phyloP scores from a whole-genome alignment of 2,888 invertebrate species.

The Dryocosmus kuriphilus region DNA sequence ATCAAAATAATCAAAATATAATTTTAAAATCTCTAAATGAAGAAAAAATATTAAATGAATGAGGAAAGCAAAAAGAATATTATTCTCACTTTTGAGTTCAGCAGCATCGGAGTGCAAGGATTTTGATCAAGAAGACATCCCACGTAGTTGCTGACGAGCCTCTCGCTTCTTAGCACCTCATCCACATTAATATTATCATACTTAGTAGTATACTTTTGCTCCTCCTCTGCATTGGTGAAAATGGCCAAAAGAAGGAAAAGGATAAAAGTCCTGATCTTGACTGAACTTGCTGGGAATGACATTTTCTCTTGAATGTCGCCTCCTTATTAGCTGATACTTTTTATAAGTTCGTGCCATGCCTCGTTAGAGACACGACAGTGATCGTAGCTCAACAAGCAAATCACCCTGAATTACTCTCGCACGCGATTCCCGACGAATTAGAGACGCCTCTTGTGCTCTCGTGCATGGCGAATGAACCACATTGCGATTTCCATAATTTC shows the following conservation, averaged over 20 bases:
- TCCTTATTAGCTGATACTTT: not conserved
- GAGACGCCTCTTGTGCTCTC: constrained; percentile 19
- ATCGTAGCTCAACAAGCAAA: constrained; percentile 17
- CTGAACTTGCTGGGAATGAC: not conserved
- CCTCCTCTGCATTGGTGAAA: constrained; percentile 53
- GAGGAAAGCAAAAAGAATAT: constrained; percentile 19
- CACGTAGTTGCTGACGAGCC: constrained; percentile 83
- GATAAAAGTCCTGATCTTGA: constrained; percentile 41
- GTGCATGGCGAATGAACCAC: constrained; percentile 23
- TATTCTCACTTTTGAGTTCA: constrained; percentile 84
- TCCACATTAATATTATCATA: constrained; percentile 85
- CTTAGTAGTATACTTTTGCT: constrained; percentile 81
- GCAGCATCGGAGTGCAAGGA: constrained; percentile 84
- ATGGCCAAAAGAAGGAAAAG: constrained; percentile 49
- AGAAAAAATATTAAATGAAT: not conserved
- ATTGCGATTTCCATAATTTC: constrained; percentile 26
- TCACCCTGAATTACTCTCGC: constrained; percentile 14
- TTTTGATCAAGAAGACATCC: constrained; percentile 84
- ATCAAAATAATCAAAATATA: not conserved
- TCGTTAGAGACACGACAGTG: not conserved
- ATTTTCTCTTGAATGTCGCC: not conserved
- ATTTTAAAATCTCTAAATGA: not conserved
- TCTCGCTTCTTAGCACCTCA: constrained; percentile 82
- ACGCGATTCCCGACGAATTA: constrained; percentile 24
- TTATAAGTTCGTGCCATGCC: not conserved